These are phyloP conservation scores for Oryzias dopingdopingensis DNA, from an alignment of 2,797 vertebrate species.

Conservation along the genomic window DNA sequence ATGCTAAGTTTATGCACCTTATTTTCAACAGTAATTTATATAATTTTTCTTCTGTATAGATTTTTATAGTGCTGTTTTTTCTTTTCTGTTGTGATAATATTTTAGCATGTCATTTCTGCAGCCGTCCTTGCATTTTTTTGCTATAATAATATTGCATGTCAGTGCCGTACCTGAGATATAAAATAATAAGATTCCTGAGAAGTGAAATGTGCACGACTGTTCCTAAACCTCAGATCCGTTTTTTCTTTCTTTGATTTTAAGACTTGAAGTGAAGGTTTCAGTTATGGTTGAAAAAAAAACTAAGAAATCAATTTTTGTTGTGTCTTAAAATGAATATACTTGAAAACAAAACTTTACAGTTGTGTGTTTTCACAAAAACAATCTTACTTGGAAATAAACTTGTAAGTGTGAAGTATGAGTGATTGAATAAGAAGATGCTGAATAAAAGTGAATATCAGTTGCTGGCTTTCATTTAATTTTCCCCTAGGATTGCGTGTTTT, in stretches of 20 bases:
- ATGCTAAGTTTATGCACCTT: slow-evolving; percentile 10
- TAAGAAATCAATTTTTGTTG: slow-evolving; percentile 4
- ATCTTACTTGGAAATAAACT: slow-evolving; percentile 12
- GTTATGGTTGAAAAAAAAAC: slow-evolving; percentile 8
- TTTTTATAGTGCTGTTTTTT: background rate
- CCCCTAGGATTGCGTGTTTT: background rate
- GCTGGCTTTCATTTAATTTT: background rate
- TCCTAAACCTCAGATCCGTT: slow-evolving; percentile 2
- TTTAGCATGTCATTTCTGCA: slow-evolving; percentile 46
- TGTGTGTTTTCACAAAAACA: slow-evolving; percentile 22
- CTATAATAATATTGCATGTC: slow-evolving; percentile 54
- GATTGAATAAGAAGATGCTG: slow-evolving; percentile 11
- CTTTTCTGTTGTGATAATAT: slow-evolving; percentile 28
- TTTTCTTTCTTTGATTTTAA: slow-evolving; percentile 16
- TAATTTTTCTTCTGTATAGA: slow-evolving; percentile 2
- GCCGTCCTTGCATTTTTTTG: slow-evolving; percentile 32
- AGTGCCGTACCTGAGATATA: slow-evolving; percentile 31
- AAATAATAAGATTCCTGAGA: slow-evolving; percentile 7
- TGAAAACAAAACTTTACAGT: slow-evolving; percentile 35
- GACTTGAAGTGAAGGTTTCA: slow-evolving; percentile 9
- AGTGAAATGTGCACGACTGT: slow-evolving; percentile 2
- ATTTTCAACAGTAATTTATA: slow-evolving; percentile 28
- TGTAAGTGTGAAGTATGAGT: slow-evolving; percentile 1
- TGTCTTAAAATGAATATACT: slow-evolving; percentile 44
- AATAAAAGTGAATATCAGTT: slow-evolving; percentile 30